A percentile compares a stretch with the other conserved stretches of the same genome.
Conservation (phyloP, 2,113 vertebrate species). For the Antechinus stuartii region DNA sequence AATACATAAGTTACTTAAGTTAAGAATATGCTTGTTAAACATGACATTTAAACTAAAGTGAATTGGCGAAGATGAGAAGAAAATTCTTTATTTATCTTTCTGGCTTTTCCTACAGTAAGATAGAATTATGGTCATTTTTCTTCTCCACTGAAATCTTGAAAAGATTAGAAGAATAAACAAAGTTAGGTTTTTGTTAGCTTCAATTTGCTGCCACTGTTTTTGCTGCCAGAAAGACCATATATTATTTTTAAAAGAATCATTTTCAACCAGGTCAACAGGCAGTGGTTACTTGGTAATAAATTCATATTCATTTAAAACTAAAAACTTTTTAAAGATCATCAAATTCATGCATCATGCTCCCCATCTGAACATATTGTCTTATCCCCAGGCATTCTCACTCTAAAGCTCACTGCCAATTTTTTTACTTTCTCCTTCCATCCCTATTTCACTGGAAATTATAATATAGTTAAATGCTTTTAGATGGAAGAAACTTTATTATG, state of each 20-base stretch:
- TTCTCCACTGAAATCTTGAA: conserved; percentile 43
- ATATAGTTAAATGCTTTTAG: conserved; percentile 56
- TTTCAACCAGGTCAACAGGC: conserved; percentile 38
- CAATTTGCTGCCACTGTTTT: conserved; percentile 36
- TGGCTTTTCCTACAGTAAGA: conserved; percentile 14
- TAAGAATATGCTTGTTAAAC: conserved; percentile 44
- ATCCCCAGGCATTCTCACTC: conserved; percentile 25
- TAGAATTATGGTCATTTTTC: neutral
- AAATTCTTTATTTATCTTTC: neutral
- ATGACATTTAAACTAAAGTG: neutral
- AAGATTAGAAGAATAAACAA: conserved; percentile 52
- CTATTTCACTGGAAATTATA: conserved; percentile 23
- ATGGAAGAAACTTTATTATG: conserved; percentile 37
- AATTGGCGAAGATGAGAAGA: neutral
- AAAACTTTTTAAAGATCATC: conserved; percentile 41
- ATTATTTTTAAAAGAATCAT: conserved; percentile 38
- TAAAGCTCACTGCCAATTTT: conserved; percentile 44
- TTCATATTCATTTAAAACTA: conserved; percentile 21
- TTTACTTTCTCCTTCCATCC: neutral
- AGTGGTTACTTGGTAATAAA: conserved; percentile 13
- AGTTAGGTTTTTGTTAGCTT: conserved; percentile 36
- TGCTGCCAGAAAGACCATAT: conserved; percentile 35
- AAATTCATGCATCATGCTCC: conserved; percentile 23
- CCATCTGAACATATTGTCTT: conserved; percentile 33
- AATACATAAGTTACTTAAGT: conserved; percentile 27